Percentiles rank a stretch among this genome's conserved stretches.
Evolutionary conservation across 2,797 vertebrate genomes (phyloP).

Genomic region (Austrolebias charrua): DNA sequence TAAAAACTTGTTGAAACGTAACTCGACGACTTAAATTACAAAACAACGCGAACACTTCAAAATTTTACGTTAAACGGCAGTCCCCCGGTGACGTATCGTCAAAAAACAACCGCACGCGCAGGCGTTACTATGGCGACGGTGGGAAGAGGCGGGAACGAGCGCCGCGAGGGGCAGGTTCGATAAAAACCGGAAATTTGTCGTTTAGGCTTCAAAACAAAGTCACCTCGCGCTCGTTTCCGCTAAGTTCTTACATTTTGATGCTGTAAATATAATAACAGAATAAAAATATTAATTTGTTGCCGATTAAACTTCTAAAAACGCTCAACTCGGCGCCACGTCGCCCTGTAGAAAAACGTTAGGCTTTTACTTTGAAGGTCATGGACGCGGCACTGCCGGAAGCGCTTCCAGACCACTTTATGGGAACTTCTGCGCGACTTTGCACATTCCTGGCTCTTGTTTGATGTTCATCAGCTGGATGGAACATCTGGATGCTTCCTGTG

Average conservation of each 20-base stretch:
- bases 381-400: background rate
- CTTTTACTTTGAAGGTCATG: conserved; percentile 40
- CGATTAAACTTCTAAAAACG: background rate
- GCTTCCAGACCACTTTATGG: background rate
- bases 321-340: background rate
- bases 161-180: fast-evolving
- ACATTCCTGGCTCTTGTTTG: conserved; percentile 21
- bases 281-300: background rate
- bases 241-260: background rate
- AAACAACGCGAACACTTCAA: no score
- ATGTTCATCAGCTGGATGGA: conserved; percentile 38
- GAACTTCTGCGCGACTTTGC: background rate
- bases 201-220: conserved; percentile 40
- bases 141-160: conserved; percentile 14
- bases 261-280: background rate
- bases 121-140: conserved; percentile 42
- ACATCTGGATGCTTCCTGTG: conserved; percentile 34
- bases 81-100: no score
- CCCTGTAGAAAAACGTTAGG: fast-evolving
- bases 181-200: fast-evolving
- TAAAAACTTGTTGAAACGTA: no score
- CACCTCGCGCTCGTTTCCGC: fast-evolving
- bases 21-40: no score
- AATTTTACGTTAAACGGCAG: no score
- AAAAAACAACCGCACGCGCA: conserved; percentile 15